Base-by-base conservation (phyloP, 2,888 invertebrate genomes). In the Hesperia comma region DNA sequence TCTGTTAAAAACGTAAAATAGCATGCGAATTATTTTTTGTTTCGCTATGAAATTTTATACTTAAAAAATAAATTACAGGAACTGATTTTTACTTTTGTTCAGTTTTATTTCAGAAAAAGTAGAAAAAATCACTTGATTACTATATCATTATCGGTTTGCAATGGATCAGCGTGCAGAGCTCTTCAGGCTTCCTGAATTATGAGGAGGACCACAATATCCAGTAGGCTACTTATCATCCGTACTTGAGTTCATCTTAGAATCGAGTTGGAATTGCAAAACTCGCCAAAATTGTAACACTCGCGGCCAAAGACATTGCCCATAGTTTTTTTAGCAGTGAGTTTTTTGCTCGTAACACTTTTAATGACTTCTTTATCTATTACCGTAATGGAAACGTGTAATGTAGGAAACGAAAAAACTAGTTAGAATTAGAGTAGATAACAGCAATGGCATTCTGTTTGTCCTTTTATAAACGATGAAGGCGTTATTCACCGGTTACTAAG, bases 361-460 rank as follows among this genome's bases (percentile, higher is more conserved):
- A 61, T 61, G 61, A 43, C 61, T 49, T 37, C 33, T 49, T 49
- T 61, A 61, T 61, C 61, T 61, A 17, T 61, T 14, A 14, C 15
- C 12, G 37, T 61, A 61, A 61, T 61, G 61, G 33, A 61, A 49
- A 51, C 61, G n/a, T 61, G 61, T 61, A 61, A 49, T 33, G 33
- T 61, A 61, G 49, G 61, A 61, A 61, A 51, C 61, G 60, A 41
- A 61, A 49, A 60, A 61, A 61, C 37, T 49, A 33, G 61, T 61
- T 14, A 33, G 19, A 61, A 61, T 61, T 61, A 43, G 49, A 49
- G 61, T 61, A 61, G 61, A 61, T 61, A 61, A 61, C 61, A 33
- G 10, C 19, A 12, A 49, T 26, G 32, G 32, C 32, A 32, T 26
- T 26, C 19, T 49, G 17, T 40, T 37, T 56, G 33, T 19, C 12